Percentiles rank a stretch among this genome's conserved stretches.
Conservation (phyloP, 1,140 invertebrate genomes). For the Drosophila micromelanica region DNA sequence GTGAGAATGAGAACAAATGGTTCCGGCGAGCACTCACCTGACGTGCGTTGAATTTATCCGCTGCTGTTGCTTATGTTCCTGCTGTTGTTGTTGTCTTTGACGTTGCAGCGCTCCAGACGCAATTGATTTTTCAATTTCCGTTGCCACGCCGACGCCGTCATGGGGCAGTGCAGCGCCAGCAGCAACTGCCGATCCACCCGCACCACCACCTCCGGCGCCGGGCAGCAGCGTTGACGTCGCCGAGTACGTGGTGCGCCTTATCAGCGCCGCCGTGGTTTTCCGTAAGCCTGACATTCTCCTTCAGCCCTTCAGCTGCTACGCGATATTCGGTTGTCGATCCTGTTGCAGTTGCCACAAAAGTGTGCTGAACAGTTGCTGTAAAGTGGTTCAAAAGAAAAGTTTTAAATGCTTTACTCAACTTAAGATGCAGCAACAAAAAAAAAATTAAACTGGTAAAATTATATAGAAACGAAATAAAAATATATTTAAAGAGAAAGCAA, state of each 20-base stretch:
- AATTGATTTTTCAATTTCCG: slow-evolving; percentile 81
- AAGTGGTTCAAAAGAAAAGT: not conserved
- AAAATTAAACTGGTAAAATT: not conserved
- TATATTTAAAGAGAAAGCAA: not conserved
- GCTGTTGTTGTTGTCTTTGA: slow-evolving; percentile 21
- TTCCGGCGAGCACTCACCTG: not conserved
- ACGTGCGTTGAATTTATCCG: not conserved
- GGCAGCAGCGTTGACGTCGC: slow-evolving; percentile 52
- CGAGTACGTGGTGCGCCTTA: slow-evolving; percentile 72
- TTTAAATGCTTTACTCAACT: not conserved
- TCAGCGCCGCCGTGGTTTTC: slow-evolving; percentile 67
- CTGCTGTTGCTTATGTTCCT: slow-evolving; percentile 16
- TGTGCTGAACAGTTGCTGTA: slow-evolving; percentile 16
- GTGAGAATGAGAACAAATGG: not conserved
- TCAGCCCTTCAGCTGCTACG: not conserved
- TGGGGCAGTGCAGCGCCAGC: slow-evolving; percentile 36
- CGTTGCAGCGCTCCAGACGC: slow-evolving; percentile 59
- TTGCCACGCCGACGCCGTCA: slow-evolving; percentile 60
- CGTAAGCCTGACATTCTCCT: slow-evolving; percentile 72
- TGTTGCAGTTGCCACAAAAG: not conserved
- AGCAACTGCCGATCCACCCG: not conserved
- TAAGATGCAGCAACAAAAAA: not conserved
- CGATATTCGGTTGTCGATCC: not conserved
- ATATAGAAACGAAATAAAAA: not conserved
- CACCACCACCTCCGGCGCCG: slow-evolving; percentile 4